A percentile compares a stretch with the other conserved stretches of the same genome.
Conservation (phyloP, 1,140 invertebrate species). For the Aporrectodea caliginosa region DNA sequence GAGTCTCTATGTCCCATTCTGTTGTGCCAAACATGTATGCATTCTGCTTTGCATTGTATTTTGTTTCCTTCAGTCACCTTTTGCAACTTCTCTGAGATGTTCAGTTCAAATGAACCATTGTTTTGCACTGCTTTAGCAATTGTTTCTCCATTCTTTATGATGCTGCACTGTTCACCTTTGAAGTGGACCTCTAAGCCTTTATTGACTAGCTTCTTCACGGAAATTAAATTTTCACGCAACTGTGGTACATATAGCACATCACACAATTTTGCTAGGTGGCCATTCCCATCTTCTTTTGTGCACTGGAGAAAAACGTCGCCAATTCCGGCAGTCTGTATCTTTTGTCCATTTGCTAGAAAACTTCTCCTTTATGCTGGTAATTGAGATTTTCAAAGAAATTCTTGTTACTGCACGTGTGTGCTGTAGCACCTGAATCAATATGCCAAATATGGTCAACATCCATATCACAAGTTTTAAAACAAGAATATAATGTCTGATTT, state of each 20-base stretch:
- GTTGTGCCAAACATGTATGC: constrained; percentile 29
- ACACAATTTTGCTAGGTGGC: background rate
- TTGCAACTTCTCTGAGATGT: background rate
- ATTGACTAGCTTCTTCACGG: constrained; percentile 9
- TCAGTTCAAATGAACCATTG: constrained; percentile 7
- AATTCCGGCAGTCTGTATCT: background rate
- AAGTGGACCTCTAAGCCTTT: constrained; percentile 11
- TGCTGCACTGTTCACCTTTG: constrained; percentile 3
- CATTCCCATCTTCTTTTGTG: background rate
- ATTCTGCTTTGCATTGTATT: no score
- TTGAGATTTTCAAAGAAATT: constrained; percentile 9
- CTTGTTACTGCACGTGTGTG: constrained; percentile 15
- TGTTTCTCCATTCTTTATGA: constrained; percentile 12
- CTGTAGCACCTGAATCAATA: constrained; percentile 23
- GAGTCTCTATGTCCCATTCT: constrained; percentile 27
- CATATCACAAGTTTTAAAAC: background rate
- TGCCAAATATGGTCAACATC: constrained; percentile 4
- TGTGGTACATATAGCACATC: constrained; percentile 29
- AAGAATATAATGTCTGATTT: background rate
- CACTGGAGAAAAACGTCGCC: background rate
- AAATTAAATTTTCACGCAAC: constrained; percentile 24
- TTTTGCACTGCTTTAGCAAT: background rate
- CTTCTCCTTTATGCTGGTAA: background rate
- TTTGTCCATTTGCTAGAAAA: background rate
- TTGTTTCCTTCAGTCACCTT: constrained; percentile 2